Percentiles rank a stretch among this genome's conserved stretches.
These are phyloP conservation scores for Lasioglossum marginatum DNA, from an alignment of 2,888 invertebrate species.

Conservation along the genomic window DNA sequence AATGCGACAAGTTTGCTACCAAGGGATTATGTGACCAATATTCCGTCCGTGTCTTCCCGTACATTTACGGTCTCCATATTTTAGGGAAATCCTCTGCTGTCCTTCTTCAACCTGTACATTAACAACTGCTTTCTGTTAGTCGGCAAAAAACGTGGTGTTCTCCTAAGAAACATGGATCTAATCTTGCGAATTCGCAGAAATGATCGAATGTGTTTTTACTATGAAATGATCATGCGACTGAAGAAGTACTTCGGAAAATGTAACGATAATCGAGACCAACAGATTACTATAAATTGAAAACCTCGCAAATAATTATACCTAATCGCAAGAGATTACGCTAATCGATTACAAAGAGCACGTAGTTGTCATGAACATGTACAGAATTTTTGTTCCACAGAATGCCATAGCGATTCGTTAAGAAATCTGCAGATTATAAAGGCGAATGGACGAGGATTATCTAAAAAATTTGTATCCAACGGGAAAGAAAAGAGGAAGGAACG, in stretches of 20 bases:
- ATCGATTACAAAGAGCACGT: not conserved
- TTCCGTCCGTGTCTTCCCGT: conserved; percentile 50
- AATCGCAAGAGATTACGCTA: not conserved
- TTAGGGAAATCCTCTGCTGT: conserved; percentile 28
- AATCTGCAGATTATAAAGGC: conserved; percentile 57
- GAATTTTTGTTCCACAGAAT: not conserved
- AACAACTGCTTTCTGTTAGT: not conserved
- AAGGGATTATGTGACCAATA: conserved; percentile 71
- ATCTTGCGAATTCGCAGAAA: not conserved
- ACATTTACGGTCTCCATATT: conserved; percentile 54
- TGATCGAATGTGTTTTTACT: not conserved
- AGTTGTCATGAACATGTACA: not conserved
- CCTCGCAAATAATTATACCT: not conserved
- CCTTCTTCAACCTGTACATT: conserved; percentile 21
- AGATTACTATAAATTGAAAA: too few relatives aligned
- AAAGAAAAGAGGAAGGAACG: conserved; percentile 49
- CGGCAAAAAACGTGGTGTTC: not conserved
- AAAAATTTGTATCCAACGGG: conserved; percentile 60
- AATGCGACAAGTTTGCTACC: conserved; percentile 74
- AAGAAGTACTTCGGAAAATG: not conserved
- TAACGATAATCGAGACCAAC: too few relatives aligned
- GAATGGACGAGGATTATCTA: conserved; percentile 48
- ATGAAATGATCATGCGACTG: not conserved
- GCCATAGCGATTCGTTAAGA: conserved; percentile 36
- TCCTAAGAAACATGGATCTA: not conserved